Base-by-base conservation (phyloP, 2,888 invertebrate genomes). In the Nephrotoma guestfalica region DNA sequence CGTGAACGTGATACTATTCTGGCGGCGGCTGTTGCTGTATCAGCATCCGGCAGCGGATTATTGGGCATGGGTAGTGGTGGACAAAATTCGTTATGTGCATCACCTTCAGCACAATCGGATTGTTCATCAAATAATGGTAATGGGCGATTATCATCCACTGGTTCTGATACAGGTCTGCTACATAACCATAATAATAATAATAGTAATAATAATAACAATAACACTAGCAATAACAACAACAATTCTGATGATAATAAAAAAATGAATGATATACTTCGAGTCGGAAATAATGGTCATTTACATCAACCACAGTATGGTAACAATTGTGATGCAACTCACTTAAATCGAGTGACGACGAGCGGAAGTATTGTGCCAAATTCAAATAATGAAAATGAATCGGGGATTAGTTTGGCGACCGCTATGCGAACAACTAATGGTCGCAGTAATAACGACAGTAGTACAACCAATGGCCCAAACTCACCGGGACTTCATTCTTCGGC, bases 31-130 rank as follows among this genome's bases (percentile, higher is more conserved):
- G 92, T 90, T 15, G 93, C 93, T n/a, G 94, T 94, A 0, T 93
- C 94, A 7, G 94, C 94, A 18, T 93, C 94, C 6, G 88, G 89
- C 86, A 94, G 94, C 3, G 94, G 94, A 3, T 92, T 94, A 2
- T 91, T 94, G 6, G 93, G 93, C 88, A 89, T 92, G n/a, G 91
- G 92, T 86, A 91, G 92, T 87, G 88, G 88, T 86, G 87, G 92
- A 90, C 92, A 94, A 88, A 94, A 94, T 90, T 94, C 94, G 30
- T 93, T 94, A 93, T 95, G 96, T 89, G 96, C 96, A 15, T 96
- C 96, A 85, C 97, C 97, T 1, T 96, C 96, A 57, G 96, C 95
- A 30, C 96, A 96, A 91, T 96, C 96, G 85, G 97, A 97, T 91
- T 96, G 96, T 89, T 96, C 96, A 41, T 96, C 96, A 43, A 94